Percentiles rank a stretch among this genome's conserved stretches.
phyloP scores from a whole-genome alignment of 1,140 invertebrate genomes.

The Cherax quadricarinatus region DNA sequence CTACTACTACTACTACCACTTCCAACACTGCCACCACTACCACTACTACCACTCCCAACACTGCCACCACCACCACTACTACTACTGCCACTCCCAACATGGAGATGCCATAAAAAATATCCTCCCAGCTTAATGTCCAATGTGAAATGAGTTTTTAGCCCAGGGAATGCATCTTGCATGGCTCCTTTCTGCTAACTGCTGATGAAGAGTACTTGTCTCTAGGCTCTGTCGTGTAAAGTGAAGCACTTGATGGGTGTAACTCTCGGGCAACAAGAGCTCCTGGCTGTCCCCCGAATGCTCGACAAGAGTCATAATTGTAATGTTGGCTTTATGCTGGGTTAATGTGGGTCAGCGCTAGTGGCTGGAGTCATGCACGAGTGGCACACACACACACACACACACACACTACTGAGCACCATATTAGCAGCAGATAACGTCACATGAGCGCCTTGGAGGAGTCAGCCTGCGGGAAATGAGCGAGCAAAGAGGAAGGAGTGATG shows the following conservation, averaged over 20 bases:
- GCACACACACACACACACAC: neutral
- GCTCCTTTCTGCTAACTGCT: neutral
- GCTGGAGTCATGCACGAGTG: conserved; percentile 1
- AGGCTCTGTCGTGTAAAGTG: neutral
- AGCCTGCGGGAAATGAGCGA: too few species aligned
- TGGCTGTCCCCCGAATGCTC: neutral
- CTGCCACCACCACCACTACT: too few species aligned
- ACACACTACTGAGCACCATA: too few species aligned
- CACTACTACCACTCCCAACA: neutral
- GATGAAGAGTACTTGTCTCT: neutral
- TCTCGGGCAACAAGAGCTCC: neutral
- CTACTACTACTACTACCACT: neutral
- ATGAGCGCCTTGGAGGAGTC: too few species aligned
- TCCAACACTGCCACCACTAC: neutral
- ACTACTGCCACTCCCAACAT: neutral
- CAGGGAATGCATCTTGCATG: too few species aligned
- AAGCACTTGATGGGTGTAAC: neutral
- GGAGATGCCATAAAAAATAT: too few species aligned
- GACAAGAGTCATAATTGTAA: conserved; percentile 4
- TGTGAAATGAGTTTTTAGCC: too few species aligned
- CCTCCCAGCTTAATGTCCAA: too few species aligned
- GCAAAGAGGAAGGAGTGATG: neutral
- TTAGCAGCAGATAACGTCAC: too few species aligned
- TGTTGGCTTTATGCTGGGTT: neutral
- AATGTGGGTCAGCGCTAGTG: neutral